A percentile compares a stretch with the other conserved stretches of the same genome.
phyloP scores from a whole-genome alignment of 2,888 invertebrate species.

The Bimastos eiseni region DNA sequence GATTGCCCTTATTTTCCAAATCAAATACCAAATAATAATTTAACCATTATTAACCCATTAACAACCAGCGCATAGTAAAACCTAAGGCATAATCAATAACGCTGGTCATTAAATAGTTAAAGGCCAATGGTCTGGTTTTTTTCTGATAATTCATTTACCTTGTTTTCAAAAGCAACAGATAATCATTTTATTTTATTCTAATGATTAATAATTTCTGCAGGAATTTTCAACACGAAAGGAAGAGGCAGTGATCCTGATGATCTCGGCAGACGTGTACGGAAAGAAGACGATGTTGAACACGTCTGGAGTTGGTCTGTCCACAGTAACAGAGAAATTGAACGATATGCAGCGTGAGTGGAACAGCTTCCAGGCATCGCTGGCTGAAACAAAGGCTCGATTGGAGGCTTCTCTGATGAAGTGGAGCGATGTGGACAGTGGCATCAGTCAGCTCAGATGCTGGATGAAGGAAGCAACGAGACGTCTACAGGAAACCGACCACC shows the following conservation, averaged over 20 bases:
- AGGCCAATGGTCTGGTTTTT: neutral
- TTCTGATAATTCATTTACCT: neutral
- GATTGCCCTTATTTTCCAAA: neutral
- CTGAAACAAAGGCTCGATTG: constrained; percentile 82
- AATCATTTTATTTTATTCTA: neutral
- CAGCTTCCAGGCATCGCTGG: constrained; percentile 80
- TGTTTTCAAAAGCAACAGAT: neutral
- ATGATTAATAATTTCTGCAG: constrained; percentile 64
- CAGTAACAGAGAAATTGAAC: constrained; percentile 80
- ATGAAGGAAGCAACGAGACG: constrained; percentile 89
- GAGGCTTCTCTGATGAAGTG: constrained; percentile 90
- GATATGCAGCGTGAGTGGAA: constrained; percentile 89
- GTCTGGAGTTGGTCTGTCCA: constrained; percentile 83
- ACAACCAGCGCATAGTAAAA: too few relatives aligned
- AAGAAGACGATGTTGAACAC: constrained; percentile 89
- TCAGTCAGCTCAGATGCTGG: constrained; percentile 93
- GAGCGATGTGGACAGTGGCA: constrained; percentile 86
- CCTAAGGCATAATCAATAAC: too few relatives aligned
- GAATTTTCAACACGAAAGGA: constrained; percentile 88
- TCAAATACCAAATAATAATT: too few relatives aligned
- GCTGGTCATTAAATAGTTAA: too few relatives aligned
- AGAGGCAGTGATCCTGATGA: constrained; percentile 85
- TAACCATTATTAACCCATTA: too few relatives aligned
- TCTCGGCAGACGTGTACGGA: constrained; percentile 84
- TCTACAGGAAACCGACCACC: constrained; percentile 53